Percentiles rank a stretch among this genome's conserved stretches.
Evolutionary conservation across 1,140 invertebrate genomes (phyloP).

Genomic region (Diprion similis): DNA sequence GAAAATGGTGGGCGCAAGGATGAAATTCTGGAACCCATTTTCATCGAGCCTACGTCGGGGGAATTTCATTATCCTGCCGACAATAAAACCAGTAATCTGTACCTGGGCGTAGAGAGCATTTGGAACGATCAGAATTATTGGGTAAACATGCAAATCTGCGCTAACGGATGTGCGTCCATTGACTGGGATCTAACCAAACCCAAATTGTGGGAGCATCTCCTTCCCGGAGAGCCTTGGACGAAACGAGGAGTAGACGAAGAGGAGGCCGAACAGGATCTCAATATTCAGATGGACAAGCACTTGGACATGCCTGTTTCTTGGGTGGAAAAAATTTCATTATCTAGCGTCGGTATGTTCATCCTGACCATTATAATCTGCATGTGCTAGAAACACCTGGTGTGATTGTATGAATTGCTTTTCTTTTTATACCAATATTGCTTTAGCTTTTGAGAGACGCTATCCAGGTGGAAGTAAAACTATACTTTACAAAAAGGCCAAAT

Average conservation of each 20-base stretch:
- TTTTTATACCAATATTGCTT: constrained; percentile 33
- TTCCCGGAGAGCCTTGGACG: constrained; percentile 69
- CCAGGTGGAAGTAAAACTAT: constrained; percentile 75
- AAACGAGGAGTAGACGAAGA: constrained; percentile 45
- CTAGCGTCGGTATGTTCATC: constrained; percentile 64
- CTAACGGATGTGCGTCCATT: constrained; percentile 54
- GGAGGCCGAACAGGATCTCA: constrained; percentile 43
- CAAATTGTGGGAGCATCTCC: constrained; percentile 72
- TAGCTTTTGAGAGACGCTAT: constrained; percentile 78
- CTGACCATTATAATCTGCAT: neutral
- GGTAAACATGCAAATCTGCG: constrained; percentile 73
- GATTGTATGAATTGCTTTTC: constrained; percentile 2
- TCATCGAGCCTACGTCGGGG: constrained; percentile 85
- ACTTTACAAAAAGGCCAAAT: constrained; percentile 76
- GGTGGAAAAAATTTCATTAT: constrained; percentile 74
- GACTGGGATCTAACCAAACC: constrained; percentile 68
- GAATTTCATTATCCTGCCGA: constrained; percentile 43
- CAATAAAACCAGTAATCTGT: constrained; percentile 67
- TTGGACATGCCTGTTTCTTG: constrained; percentile 83
- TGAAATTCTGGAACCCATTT: constrained; percentile 72
- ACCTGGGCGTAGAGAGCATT: constrained; percentile 81
- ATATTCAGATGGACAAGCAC: constrained; percentile 68
- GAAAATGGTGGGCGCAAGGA: constrained; percentile 51
- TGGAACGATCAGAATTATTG: constrained; percentile 92
- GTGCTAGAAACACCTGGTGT: neutral